phyloP scores from a whole-genome alignment of 2,888 invertebrate genomes.

The Sialis lutaria region DNA sequence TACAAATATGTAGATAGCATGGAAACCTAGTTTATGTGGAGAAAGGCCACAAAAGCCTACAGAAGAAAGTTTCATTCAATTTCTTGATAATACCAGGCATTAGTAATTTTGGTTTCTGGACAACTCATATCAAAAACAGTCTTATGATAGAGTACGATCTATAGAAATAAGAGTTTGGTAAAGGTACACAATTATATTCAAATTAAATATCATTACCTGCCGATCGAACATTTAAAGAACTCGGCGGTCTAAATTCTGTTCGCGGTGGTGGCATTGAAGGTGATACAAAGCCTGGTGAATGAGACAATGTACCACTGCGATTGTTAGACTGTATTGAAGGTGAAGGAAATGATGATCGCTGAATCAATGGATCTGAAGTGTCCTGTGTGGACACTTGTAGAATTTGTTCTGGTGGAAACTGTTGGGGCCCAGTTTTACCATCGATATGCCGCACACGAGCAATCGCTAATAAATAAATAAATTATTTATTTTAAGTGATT shows the following conservation, averaged over 20 bases:
- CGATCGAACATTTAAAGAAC: conserved; percentile 13
- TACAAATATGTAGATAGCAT: too few relatives aligned
- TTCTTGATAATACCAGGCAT: too few relatives aligned
- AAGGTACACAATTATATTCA: too few relatives aligned
- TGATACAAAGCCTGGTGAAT: conserved; percentile 15
- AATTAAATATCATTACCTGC: conserved; percentile 3
- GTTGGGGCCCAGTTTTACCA: conserved; percentile 12
- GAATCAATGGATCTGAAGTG: conserved; percentile 17
- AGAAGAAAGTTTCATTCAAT: too few relatives aligned
- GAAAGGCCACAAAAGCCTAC: too few relatives aligned
- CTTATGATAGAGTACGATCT: too few relatives aligned
- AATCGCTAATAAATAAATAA: conserved; percentile 26
- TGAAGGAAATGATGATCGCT: conserved; percentile 18
- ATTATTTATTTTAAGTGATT: not conserved
- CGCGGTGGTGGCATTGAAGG: conserved; percentile 17
- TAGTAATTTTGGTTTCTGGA: too few relatives aligned
- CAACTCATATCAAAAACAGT: too few relatives aligned
- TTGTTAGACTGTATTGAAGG: conserved; percentile 15
- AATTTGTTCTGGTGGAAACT: conserved; percentile 9
- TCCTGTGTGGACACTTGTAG: conserved; percentile 18
- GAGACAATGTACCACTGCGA: conserved; percentile 11
- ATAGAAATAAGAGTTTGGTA: too few relatives aligned
- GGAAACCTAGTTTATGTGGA: too few relatives aligned
- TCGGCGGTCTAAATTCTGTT: conserved; percentile 11
- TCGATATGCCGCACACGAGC: conserved; percentile 34